Evolutionary conservation across 2,888 invertebrate species (phyloP).

Genomic region (Spisula solida): DNA sequence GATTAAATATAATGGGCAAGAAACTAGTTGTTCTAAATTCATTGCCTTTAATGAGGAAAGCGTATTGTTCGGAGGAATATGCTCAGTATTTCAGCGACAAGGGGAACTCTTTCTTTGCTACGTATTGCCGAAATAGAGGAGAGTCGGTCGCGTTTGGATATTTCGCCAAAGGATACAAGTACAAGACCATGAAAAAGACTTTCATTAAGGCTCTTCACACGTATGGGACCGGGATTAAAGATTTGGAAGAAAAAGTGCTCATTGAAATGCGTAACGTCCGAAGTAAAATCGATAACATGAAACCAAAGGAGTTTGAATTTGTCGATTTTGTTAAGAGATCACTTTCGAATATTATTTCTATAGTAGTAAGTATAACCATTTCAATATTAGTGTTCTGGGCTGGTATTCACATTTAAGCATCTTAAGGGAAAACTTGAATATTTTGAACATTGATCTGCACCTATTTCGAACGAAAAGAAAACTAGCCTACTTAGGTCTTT

Average conservation of each 20-base stretch:
- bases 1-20: background rate
- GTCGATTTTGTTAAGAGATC: background rate
- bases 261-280: background rate
- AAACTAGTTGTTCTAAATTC: slow-evolving; percentile 1
- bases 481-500: no score
- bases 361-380: slow-evolving; percentile 9
- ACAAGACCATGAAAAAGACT: background rate
- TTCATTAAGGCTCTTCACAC: slow-evolving; percentile 12
- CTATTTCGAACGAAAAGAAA: no score
- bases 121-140: background rate
- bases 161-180: background rate
- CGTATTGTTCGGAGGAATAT: background rate
- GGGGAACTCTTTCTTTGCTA: background rate
- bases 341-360: background rate
- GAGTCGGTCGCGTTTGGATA: background rate
- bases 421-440: no score
- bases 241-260: background rate
- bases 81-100: background rate
- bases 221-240: slow-evolving; percentile 11
- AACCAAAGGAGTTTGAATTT: slow-evolving; percentile 4
- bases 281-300: background rate
- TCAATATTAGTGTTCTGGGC: no score
- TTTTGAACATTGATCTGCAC: no score
- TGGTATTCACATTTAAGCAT: no score
- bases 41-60: background rate